Evolutionary conservation across 1,140 invertebrate genomes (phyloP).

Genomic region (Diorhabda carinulata): DNA sequence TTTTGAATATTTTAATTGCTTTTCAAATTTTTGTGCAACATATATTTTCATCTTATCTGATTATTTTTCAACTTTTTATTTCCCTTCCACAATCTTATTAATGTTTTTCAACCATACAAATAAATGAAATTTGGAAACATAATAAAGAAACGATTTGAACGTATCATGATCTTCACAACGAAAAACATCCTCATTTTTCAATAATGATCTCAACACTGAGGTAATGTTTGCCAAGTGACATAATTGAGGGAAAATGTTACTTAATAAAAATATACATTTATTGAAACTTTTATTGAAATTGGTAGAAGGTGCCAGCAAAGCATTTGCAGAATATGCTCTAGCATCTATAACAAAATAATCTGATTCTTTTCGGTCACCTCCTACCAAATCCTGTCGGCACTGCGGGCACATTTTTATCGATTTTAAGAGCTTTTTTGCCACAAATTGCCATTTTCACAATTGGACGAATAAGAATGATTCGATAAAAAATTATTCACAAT

Average conservation of each 20-base stretch:
- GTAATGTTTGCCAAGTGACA: not conserved
- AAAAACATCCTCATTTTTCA: not conserved
- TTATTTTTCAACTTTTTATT: too few species aligned
- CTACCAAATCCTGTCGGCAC: constrained; percentile 1
- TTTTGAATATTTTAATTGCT: too few species aligned
- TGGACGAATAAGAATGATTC: constrained; percentile 11
- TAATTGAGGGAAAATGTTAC: not conserved
- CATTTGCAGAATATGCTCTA: not conserved
- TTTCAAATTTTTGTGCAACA: too few species aligned
- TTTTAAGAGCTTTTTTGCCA: not conserved
- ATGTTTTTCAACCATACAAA: constrained; percentile 6
- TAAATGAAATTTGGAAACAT: not conserved
- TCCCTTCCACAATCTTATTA: not conserved
- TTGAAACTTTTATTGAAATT: not conserved
- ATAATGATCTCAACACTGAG: not conserved
- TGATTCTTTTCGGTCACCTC: not conserved
- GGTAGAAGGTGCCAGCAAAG: not conserved
- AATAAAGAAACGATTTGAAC: not conserved
- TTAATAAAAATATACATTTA: not conserved
- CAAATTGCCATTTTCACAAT: constrained; percentile 19
- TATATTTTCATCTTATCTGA: too few species aligned
- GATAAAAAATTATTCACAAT: constrained; percentile 24
- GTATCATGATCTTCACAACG: not conserved
- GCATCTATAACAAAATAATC: not conserved
- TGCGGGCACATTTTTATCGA: not conserved